Evolutionary conservation across 2,113 vertebrate genomes (phyloP).

Genomic region (Gnathonemus echidnorhynchus): DNA sequence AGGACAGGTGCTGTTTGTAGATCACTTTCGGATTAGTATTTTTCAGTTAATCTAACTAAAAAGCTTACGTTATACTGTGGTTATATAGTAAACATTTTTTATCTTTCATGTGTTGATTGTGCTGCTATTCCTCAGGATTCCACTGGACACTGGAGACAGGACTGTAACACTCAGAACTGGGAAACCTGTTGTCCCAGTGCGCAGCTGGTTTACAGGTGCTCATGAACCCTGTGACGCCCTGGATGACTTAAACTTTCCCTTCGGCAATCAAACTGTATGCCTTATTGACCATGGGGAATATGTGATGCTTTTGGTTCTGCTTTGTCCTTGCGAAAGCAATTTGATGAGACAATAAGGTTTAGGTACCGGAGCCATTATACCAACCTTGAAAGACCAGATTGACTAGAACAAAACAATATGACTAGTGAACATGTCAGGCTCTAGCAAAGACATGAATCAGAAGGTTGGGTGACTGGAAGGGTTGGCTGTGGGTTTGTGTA

Average conservation of each 20-base stretch:
- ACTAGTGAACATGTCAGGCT: background rate
- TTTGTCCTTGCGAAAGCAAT: background rate
- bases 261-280: background rate
- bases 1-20: background rate
- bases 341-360: background rate
- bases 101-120: background rate
- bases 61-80: background rate
- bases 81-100: background rate
- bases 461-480: background rate
- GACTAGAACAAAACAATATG: background rate
- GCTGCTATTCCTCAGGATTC: background rate
- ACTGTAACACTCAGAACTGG: background rate
- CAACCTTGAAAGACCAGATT: background rate
- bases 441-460: background rate
- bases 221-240: background rate
- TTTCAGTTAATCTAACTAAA: background rate
- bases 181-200: background rate
- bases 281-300: background rate
- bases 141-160: background rate
- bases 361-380: background rate
- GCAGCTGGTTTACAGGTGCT: background rate
- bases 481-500: background rate
- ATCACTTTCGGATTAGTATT: background rate
- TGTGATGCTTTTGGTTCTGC: background rate
- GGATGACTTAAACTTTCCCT: background rate